Base-by-base conservation (phyloP, 1,140 invertebrate species). In the Caenorhabditis briggsae region DNA sequence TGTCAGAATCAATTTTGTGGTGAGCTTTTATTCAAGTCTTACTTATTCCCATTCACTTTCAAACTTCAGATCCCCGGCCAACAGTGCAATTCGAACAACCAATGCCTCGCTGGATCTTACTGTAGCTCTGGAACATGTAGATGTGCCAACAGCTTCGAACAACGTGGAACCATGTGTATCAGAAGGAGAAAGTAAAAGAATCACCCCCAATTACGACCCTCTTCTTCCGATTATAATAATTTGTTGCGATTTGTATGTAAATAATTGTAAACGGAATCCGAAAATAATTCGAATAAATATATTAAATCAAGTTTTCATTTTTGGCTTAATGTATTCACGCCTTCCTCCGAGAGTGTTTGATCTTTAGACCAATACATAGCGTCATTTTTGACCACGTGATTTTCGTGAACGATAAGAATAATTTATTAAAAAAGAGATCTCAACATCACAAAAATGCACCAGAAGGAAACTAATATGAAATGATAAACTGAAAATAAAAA, bases 181-280 rank as follows among this genome's bases (percentile, higher is more conserved):
- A 78, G 70, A 78, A 43, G 70, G 46, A 78, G 46, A 78, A 78
- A 78, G 70, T 78, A 78, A 14, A 50, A 23, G 16, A 23, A 23
- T 5, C 23, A 78, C 5, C n/a, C 3, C 33, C 33, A 33, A 33
- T 33, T 3, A 12, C 50, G 53, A 2, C n/a, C 20, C 6, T 14
- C 14, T 50, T 78, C 20, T 50, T 78, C 70, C 70, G 18, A 50
- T 78, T 50, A 78, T 78, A 23, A 78, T 78, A 61, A 78, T 78
- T 53, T 78, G 33, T 14, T 78, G 59, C 59, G 65, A 74, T 48
- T 46, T 74, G 46, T 78, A 48, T 78, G 70, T 78, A 78, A 83
- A 83, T 83, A 83, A 83, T 83, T 83, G 53, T 56, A 83, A 83
- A 83, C 33, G 58, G 82, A 83, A 83, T 83, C 46, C 55, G 82